These are phyloP conservation scores for Nicator chloris DNA, from an alignment of 2,113 vertebrate species.

Conservation along the genomic window DNA sequence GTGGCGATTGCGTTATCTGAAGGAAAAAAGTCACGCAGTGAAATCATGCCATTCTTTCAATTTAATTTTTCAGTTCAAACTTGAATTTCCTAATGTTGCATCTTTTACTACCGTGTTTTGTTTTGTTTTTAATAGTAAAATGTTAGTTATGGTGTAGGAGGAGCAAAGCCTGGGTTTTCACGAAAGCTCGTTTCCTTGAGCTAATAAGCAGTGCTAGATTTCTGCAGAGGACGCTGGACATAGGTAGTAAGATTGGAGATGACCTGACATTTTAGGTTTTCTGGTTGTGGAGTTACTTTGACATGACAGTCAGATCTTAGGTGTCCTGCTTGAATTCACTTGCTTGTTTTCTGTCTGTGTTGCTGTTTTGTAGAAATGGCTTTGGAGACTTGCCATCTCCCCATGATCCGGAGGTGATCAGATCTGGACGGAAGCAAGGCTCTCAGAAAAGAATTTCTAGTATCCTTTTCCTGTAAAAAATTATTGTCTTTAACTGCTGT, in stretches of 20 bases:
- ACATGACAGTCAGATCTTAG: neutral
- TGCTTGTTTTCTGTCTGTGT: neutral
- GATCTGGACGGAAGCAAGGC: constrained; percentile 76
- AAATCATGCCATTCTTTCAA: neutral
- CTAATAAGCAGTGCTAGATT: neutral
- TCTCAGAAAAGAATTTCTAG: constrained; percentile 80
- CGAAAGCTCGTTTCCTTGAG: accelerated
- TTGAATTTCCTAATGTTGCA: accelerated
- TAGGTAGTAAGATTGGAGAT: neutral
- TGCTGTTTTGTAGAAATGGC: constrained; percentile 51
- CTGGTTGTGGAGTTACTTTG: neutral
- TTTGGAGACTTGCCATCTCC: constrained; percentile 68
- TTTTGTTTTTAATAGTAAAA: neutral
- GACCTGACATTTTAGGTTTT: neutral
- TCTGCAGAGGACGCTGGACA: neutral
- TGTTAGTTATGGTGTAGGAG: neutral
- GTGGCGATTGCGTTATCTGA: neutral
- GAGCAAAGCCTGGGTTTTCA: neutral
- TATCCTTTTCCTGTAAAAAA: constrained; percentile 78
- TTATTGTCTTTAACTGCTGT: neutral
- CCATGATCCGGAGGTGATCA: constrained; percentile 71
- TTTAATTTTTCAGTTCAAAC: neutral
- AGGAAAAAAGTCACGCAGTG: accelerated
- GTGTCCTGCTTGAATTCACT: neutral
- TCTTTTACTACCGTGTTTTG: neutral